Evolutionary conservation across 2,888 invertebrate species (phyloP), one percentile per base, ranked within the genome.

Genomic region (Drosophila greeni): DNA sequence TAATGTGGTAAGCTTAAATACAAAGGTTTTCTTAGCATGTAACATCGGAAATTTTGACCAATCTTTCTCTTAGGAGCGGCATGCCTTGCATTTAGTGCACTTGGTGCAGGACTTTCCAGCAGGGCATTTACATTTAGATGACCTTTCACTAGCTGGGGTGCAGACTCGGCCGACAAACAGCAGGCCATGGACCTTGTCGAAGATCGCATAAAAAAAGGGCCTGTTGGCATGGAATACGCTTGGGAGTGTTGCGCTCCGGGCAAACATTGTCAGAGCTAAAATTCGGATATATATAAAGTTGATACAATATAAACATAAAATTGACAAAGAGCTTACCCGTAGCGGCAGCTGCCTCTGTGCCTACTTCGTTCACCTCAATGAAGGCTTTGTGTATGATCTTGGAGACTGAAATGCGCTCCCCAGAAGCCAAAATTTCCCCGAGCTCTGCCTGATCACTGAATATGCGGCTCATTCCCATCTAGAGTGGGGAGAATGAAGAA

Each of bases 341-440:
- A 36, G 94, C 94, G 0, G 95, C 95, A 24, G 95, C 94, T 0
- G 95, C 95, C 86, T 95, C 95, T 2, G 94, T 94, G 0, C 96
- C 96, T 86, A 95, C 93, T 85, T 96, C 96, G 85, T 95, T 94
- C 0, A 96, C 94, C 85, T 95, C 94, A 73, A 96, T 93, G 84
- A 93, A 95, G 0, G 95, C 94, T 85, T 96, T 96, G 84, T 96
- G 96, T 2, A 95, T 86, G 1, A 93, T 94, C 80, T 93, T 91
- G 36, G 92, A 92, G 0, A 96, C 93, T 47, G 82, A 87, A 9
- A 0, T 76, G 72, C 66, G 90, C 89, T 1, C 39, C 0, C 1
- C 67, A 74, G 36, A 31, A 5, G 91, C 88, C 36, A 93, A 84
- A 31, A 95, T 88, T 4, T 91, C 92, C 1, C 89, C 89, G 72